Percentiles rank a stretch among this genome's conserved stretches.
Evolutionary conservation across 2,797 vertebrate genomes (phyloP).

Genomic region (Pangasius larnaudii): DNA sequence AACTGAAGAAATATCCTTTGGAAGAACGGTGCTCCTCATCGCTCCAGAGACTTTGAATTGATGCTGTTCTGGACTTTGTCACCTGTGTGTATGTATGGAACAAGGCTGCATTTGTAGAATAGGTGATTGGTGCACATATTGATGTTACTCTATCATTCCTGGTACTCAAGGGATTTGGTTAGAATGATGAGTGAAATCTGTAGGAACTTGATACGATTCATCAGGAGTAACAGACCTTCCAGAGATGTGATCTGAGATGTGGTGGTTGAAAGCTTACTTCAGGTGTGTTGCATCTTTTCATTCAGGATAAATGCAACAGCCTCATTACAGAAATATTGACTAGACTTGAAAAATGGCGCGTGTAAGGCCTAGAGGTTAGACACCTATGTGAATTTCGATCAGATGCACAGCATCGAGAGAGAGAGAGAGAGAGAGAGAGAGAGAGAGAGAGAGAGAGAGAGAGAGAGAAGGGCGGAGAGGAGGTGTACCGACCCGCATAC

Average conservation of each 20-base stretch:
- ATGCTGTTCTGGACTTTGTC: background rate
- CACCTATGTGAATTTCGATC: slow-evolving; percentile 23
- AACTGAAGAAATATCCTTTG: background rate
- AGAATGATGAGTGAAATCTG: background rate
- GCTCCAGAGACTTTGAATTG: background rate
- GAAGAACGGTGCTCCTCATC: background rate
- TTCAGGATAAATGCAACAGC: background rate
- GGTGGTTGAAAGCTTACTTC: background rate
- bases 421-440: slow-evolving; percentile 17
- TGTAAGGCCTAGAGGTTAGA: slow-evolving; percentile 14
- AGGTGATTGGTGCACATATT: background rate
- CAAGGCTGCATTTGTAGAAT: background rate
- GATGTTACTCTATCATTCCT: background rate
- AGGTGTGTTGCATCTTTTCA: background rate
- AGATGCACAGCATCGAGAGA: background rate
- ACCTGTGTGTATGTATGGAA: background rate
- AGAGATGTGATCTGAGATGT: background rate
- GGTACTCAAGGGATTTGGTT: background rate
- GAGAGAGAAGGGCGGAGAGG: background rate
- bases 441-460: slow-evolving; percentile 20
- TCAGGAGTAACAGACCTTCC: background rate
- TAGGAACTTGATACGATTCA: background rate
- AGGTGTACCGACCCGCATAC: slow-evolving; percentile 27
- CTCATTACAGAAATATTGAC: slow-evolving; percentile 10
- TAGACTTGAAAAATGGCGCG: background rate